Conservation (phyloP, 2,797 vertebrate genomes). For the Yasuhikotakia modesta region DNA sequence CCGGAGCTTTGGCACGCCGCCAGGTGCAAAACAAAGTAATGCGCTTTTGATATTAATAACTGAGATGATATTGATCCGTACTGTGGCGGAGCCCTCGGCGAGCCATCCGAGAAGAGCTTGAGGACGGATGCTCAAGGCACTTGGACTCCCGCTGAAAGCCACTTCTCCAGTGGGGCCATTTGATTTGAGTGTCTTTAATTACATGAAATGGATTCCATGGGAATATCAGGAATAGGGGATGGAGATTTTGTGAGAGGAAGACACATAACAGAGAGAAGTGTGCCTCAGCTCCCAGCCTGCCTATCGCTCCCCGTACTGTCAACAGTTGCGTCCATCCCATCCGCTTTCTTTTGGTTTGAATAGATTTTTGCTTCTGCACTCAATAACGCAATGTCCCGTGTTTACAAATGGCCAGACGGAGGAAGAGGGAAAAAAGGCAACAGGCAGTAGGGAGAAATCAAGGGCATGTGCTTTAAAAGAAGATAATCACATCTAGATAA, state of each 20-base stretch:
- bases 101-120: slow-evolving; percentile 54
- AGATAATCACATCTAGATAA: neutral
- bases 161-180: slow-evolving; percentile 92
- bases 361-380: slow-evolving; percentile 66
- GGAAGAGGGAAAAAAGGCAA: slow-evolving; percentile 38
- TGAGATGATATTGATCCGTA: slow-evolving; percentile 94
- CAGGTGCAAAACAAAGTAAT: slow-evolving; percentile 98
- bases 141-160: slow-evolving; percentile 89
- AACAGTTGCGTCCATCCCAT: slow-evolving; percentile 68
- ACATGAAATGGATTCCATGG: slow-evolving; percentile 89
- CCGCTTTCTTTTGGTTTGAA: slow-evolving; percentile 60
- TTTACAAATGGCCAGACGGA: slow-evolving; percentile 51
- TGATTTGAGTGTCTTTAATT: slow-evolving; percentile 96
- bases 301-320: slow-evolving; percentile 70
- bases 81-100: slow-evolving; percentile 74
- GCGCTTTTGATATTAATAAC: slow-evolving; percentile 99
- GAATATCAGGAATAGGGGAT: slow-evolving; percentile 70
- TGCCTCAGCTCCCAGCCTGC: slow-evolving; percentile 57
- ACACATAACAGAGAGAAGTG: slow-evolving; percentile 56
- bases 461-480: slow-evolving; percentile 29
- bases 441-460: slow-evolving; percentile 22
- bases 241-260: slow-evolving; percentile 42
- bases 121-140: slow-evolving; percentile 88
- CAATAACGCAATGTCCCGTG: slow-evolving; percentile 53
- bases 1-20: slow-evolving; percentile 80